Evolutionary conservation across 1,140 invertebrate species (phyloP).

Genomic region (Acromyrmex heyeri): DNA sequence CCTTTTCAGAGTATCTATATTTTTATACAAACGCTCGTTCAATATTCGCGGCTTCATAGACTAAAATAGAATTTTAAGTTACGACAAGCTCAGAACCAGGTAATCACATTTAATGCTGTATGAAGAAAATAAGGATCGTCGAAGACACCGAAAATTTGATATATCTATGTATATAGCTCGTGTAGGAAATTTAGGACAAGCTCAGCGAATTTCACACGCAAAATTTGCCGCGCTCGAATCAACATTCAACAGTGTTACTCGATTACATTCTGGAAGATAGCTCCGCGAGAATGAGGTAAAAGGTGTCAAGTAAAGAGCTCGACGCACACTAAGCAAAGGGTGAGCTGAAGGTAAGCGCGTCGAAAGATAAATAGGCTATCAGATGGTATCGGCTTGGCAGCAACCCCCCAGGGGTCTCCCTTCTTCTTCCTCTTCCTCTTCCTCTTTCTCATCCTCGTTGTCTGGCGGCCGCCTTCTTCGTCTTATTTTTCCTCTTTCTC

Average conservation of each 20-base stretch:
- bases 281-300: slow-evolving; percentile 61
- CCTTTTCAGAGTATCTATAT: background rate
- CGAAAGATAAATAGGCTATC: slow-evolving; percentile 77
- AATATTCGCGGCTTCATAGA: background rate
- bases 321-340: slow-evolving; percentile 64
- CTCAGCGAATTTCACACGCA: background rate
- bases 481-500: slow-evolving; percentile 40
- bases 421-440: background rate
- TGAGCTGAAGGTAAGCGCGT: slow-evolving; percentile 61
- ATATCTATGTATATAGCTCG: background rate
- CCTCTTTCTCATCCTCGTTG: background rate
- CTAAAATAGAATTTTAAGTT: background rate
- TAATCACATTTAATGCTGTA: background rate
- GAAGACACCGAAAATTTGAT: background rate
- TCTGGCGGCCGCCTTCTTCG: slow-evolving; percentile 20
- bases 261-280: slow-evolving; percentile 27
- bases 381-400: slow-evolving; percentile 68
- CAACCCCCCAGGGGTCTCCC: slow-evolving; percentile 52
- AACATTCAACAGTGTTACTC: slow-evolving; percentile 20
- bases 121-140: background rate
- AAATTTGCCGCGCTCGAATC: slow-evolving; percentile 26
- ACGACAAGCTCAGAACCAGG: background rate
- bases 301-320: slow-evolving; percentile 60
- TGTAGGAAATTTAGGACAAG: slow-evolving; percentile 9
- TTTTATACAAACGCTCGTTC: background rate